Evolutionary conservation across 1,140 invertebrate species (phyloP).

Genomic region (Steinernema feltiae): DNA sequence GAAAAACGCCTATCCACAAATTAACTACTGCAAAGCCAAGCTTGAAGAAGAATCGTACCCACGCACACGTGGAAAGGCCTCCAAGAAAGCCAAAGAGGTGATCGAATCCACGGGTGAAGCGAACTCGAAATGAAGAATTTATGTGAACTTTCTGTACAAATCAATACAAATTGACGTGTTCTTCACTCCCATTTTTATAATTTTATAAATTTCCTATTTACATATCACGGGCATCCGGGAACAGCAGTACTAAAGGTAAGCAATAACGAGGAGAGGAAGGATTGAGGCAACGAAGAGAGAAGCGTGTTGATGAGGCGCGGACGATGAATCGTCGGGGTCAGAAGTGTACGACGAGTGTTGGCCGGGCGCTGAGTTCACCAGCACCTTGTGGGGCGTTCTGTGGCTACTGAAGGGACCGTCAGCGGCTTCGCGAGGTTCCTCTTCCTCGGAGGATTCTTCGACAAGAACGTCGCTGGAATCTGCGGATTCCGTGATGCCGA

Average conservation of each 20-base stretch:
- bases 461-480: not conserved
- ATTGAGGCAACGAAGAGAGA: not conserved
- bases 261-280: not conserved
- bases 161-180: too few relatives aligned
- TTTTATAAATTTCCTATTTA: not conserved
- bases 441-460: not conserved
- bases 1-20: not conserved
- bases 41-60: not conserved
- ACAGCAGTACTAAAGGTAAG: not conserved
- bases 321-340: not conserved
- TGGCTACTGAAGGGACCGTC: not conserved
- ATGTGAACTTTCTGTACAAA: too few relatives aligned
- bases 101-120: not conserved
- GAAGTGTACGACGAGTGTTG: not conserved
- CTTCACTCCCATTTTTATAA: not conserved
- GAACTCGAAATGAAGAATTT: not conserved
- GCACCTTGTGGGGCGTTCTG: constrained; percentile 45
- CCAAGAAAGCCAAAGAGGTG: not conserved
- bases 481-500: not conserved
- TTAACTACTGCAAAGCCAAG: not conserved
- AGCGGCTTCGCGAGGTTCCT: not conserved
- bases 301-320: not conserved
- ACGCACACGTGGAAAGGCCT: not conserved
- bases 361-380: not conserved
- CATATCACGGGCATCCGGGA: not conserved